These are phyloP conservation scores for Elegia similella DNA, from an alignment of 2,888 invertebrate species.

Conservation along the genomic window DNA sequence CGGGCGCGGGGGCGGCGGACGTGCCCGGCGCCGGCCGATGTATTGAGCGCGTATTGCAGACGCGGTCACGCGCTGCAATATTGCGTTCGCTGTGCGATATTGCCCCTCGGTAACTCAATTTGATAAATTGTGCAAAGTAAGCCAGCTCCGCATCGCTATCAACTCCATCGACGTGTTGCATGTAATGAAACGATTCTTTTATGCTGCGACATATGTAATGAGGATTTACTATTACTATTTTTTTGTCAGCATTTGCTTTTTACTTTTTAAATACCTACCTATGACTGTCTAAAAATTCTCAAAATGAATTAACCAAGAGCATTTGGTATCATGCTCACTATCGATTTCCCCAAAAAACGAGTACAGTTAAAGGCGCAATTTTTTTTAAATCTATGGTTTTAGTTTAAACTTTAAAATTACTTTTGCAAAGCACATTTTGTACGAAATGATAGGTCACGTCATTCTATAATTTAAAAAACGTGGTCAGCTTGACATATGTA, in stretches of 20 bases:
- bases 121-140: conserved; percentile 80
- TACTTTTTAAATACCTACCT: neutral
- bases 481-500: too few relatives aligned
- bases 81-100: conserved; percentile 80
- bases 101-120: conserved; percentile 80
- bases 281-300: too few relatives aligned
- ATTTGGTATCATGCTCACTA: too few relatives aligned
- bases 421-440: too few relatives aligned
- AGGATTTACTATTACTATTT: neutral
- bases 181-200: conserved; percentile 32
- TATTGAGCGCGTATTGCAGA: conserved; percentile 82
- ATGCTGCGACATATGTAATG: neutral
- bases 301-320: too few relatives aligned
- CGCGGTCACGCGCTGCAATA: conserved; percentile 82
- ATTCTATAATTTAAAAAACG: too few relatives aligned
- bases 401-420: too few relatives aligned
- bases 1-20: conserved; percentile 46
- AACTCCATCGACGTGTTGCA: conserved; percentile 54
- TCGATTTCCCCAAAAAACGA: too few relatives aligned
- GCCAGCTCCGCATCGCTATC: conserved; percentile 62
- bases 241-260: neutral
- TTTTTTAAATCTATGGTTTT: too few relatives aligned
- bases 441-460: too few relatives aligned
- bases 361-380: too few relatives aligned
- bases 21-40: conserved; percentile 74